A percentile compares a stretch with the other conserved stretches of the same genome.
Evolutionary conservation across 2,888 invertebrate genomes (phyloP).

Genomic region (Pyrrhia umbra): DNA sequence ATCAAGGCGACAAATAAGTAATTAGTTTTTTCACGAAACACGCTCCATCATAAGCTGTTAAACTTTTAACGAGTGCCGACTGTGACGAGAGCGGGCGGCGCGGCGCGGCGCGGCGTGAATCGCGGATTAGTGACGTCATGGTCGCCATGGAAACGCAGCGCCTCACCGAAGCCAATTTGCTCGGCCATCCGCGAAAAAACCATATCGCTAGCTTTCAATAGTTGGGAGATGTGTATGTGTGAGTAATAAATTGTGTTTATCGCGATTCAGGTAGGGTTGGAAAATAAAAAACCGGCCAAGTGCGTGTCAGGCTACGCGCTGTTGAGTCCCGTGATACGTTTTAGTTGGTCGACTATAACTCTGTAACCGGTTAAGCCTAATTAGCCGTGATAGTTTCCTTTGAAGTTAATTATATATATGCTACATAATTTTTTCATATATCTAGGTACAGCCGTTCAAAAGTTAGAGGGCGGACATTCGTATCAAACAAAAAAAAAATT

Average conservation of each 20-base stretch:
- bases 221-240: slow-evolving; percentile 3
- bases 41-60: slow-evolving; percentile 24
- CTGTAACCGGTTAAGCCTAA: no score
- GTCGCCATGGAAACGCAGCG: slow-evolving; percentile 48
- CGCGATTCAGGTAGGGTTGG: slow-evolving; percentile 1
- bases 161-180: slow-evolving; percentile 63
- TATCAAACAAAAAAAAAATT: no score
- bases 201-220: slow-evolving; percentile 33
- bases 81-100: slow-evolving; percentile 27
- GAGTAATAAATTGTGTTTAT: slow-evolving; percentile 23
- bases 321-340: no score
- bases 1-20: neutral
- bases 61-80: slow-evolving; percentile 51
- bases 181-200: slow-evolving; percentile 50
- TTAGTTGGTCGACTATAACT: no score
- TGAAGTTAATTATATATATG: no score
- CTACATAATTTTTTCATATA: no score
- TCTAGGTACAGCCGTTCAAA: no score
- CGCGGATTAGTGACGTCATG: slow-evolving; percentile 56
- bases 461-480: no score
- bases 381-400: no score
- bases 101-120: slow-evolving; percentile 51
- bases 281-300: no score
- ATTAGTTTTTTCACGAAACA: slow-evolving; percentile 1
- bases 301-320: no score